phyloP scores from a whole-genome alignment of 2,797 vertebrate species.

The Lacerta viridis region DNA sequence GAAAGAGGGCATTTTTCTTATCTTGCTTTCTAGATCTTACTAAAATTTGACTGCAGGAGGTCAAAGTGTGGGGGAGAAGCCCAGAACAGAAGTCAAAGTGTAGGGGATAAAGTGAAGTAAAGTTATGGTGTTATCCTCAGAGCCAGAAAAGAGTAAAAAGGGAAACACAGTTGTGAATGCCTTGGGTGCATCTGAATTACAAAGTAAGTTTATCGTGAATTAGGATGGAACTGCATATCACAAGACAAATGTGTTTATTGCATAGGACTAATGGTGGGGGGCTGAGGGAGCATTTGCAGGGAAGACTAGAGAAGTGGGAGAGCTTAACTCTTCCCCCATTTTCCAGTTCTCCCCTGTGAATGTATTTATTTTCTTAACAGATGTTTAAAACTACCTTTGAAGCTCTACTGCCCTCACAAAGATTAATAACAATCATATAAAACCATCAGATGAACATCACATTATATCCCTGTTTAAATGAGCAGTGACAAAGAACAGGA shows the following conservation, averaged over 20 bases:
- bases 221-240: not conserved
- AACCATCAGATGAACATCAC: not conserved
- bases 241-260: not conserved
- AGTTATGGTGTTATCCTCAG: not conserved
- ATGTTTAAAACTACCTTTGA: not conserved
- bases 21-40: constrained; percentile 19
- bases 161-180: not conserved
- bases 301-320: not conserved
- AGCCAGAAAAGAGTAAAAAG: not conserved
- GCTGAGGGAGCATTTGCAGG: not conserved
- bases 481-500: not conserved
- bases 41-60: constrained; percentile 27
- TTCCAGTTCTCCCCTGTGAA: not conserved
- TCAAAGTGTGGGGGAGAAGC: constrained; percentile 8
- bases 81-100: constrained; percentile 20
- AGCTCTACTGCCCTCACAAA: not conserved
- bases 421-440: not conserved
- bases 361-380: not conserved
- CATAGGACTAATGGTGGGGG: not conserved
- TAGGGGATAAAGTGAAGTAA: not conserved
- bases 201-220: too few species aligned
- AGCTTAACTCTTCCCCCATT: not conserved
- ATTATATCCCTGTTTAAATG: not conserved
- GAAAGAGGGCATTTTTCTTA: not conserved
- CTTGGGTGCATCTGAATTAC: too few species aligned